phyloP scores from a whole-genome alignment of 1,140 invertebrate genomes.

The Bombus polaris region DNA sequence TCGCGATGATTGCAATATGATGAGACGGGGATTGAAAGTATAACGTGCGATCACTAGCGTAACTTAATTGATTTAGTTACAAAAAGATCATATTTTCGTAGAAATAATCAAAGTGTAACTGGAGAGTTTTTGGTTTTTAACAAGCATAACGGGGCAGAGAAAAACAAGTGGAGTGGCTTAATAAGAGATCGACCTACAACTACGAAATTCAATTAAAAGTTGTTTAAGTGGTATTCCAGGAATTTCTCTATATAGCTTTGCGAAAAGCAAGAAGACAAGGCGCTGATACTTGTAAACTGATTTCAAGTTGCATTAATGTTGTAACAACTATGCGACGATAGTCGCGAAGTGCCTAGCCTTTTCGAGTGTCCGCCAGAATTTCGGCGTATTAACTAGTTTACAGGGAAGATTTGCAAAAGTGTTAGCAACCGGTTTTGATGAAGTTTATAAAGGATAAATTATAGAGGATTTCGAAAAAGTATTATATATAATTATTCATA shows the following conservation, averaged over 20 bases:
- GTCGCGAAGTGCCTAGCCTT: background rate
- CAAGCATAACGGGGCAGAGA: background rate
- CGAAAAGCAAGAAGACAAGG: background rate
- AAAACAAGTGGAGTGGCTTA: background rate
- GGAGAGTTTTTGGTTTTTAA: too few species aligned
- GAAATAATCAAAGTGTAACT: background rate
- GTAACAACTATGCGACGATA: constrained; percentile 11
- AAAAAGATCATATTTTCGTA: background rate
- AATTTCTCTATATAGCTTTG: too few species aligned
- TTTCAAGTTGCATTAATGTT: background rate
- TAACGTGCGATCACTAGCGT: background rate
- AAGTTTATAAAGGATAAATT: too few species aligned
- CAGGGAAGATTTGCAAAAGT: too few species aligned
- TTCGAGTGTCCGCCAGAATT: background rate
- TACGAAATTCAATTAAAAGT: constrained; percentile 40
- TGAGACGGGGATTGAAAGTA: background rate
- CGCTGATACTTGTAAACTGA: constrained; percentile 18
- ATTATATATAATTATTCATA: too few species aligned
- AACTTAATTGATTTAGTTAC: background rate
- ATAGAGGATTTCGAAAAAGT: too few species aligned
- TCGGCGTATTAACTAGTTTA: background rate
- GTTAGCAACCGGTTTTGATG: too few species aligned
- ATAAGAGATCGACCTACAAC: background rate
- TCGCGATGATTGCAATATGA: background rate
- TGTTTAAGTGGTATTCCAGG: background rate